Evolutionary conservation across 1,140 invertebrate genomes (phyloP).

Genomic region (Xylocopa sonorina): DNA sequence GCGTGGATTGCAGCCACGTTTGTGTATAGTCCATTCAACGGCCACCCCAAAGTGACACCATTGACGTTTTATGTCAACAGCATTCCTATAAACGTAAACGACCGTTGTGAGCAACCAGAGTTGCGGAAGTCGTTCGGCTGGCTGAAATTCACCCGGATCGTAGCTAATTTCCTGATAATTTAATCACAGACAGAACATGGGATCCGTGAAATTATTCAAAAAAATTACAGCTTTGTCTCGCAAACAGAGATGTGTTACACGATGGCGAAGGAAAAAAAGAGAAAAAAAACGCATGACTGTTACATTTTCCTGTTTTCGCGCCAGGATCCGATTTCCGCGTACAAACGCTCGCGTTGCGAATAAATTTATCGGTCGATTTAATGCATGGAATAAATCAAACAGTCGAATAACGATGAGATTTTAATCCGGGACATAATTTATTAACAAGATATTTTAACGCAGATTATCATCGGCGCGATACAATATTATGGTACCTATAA

Average conservation of each 20-base stretch:
- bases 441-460: conserved; percentile 40
- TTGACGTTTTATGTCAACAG: conserved; percentile 28
- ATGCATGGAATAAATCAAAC: conserved; percentile 5
- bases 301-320: neutral
- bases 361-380: conserved; percentile 26
- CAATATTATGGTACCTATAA: neutral
- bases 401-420: conserved; percentile 20
- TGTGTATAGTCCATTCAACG: conserved; percentile 18
- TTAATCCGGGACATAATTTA: conserved; percentile 35
- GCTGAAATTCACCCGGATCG: neutral
- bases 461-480: conserved; percentile 5
- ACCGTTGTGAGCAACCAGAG: neutral
- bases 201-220: neutral
- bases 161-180: neutral
- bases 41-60: conserved; percentile 25
- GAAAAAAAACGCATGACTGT: neutral
- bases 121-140: neutral
- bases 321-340: neutral
- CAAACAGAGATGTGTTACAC: no score
- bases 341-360: neutral
- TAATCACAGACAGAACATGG: neutral
- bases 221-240: no score
- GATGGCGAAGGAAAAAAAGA: no score
- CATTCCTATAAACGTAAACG: conserved; percentile 44
- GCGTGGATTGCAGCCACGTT: conserved; percentile 18